These are phyloP conservation scores for Lithophane socia DNA, from an alignment of 2,888 invertebrate species.

Conservation along the genomic window DNA sequence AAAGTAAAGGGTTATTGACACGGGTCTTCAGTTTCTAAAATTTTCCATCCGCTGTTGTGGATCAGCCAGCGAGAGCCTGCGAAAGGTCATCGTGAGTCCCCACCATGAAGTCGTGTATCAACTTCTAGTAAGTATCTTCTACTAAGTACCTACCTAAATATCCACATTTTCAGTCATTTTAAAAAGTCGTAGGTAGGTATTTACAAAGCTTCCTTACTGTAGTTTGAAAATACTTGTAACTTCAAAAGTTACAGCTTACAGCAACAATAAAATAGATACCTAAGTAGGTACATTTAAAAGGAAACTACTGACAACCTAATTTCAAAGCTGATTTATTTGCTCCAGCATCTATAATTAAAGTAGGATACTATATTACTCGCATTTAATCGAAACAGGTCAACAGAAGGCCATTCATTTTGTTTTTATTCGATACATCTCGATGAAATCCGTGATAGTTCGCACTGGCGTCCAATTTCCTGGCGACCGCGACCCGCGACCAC, in stretches of 20 bases:
- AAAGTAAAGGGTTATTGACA: not conserved
- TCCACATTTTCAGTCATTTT: not conserved
- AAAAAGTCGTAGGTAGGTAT: not conserved
- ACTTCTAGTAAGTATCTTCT: not conserved
- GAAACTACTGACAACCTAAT: not conserved
- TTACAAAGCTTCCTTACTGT: not conserved
- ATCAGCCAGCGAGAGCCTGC: too few species aligned
- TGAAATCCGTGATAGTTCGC: constrained; percentile 51
- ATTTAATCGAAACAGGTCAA: constrained; percentile 36
- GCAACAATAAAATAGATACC: not conserved
- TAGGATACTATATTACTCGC: not conserved
- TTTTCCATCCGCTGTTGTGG: too few species aligned
- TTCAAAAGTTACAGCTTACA: not conserved
- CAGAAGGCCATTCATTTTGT: constrained; percentile 39
- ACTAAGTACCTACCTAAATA: not conserved
- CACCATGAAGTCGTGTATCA: not conserved
- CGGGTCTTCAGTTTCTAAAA: too few species aligned
- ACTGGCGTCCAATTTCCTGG: constrained; percentile 62
- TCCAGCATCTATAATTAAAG: not conserved
- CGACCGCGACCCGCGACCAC: constrained; percentile 30
- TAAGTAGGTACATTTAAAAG: not conserved
- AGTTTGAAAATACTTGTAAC: not conserved
- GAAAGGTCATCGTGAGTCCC: not conserved
- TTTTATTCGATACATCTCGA: constrained; percentile 49
- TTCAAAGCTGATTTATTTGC: not conserved